A percentile compares a stretch with the other conserved stretches of the same genome.
Evolutionary conservation across 2,888 invertebrate genomes (phyloP).

Genomic region (Ligdia adustata): DNA sequence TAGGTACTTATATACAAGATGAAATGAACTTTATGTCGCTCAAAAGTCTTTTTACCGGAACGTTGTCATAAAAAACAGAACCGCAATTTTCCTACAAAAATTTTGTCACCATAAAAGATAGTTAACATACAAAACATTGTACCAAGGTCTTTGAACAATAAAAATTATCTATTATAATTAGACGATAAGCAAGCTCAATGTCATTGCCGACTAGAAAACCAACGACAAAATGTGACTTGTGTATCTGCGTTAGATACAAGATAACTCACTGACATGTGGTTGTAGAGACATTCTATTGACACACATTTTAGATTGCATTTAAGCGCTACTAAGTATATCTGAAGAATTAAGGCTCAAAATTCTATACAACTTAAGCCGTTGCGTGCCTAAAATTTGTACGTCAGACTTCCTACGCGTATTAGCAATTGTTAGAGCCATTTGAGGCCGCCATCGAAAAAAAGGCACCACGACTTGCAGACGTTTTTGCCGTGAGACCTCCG

Average conservation of each 20-base stretch:
- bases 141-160: background rate
- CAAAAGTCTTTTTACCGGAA: too few relatives aligned
- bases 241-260: conserved; percentile 14
- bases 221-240: conserved; percentile 5
- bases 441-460: conserved; percentile 36
- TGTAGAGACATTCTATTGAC: conserved; percentile 2
- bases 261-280: background rate
- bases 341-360: conserved; percentile 3
- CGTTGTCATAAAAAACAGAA: too few relatives aligned
- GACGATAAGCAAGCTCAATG: conserved; percentile 16
- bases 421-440: conserved; percentile 26
- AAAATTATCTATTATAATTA: conserved; percentile 14
- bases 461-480: conserved; percentile 26
- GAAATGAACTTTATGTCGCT: too few relatives aligned
- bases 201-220: conserved; percentile 10
- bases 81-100: too few relatives aligned
- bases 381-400: background rate
- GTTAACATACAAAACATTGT: background rate
- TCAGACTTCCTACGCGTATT: conserved; percentile 46
- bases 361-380: background rate
- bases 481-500: conserved; percentile 33
- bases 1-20: too few relatives aligned
- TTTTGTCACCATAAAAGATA: too few relatives aligned
- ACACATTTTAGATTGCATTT: too few relatives aligned
- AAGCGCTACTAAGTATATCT: background rate